Evolutionary conservation across 2,888 invertebrate genomes (phyloP), one percentile per base, ranked within the genome.

Genomic region (Oxyteleia sp.): DNA sequence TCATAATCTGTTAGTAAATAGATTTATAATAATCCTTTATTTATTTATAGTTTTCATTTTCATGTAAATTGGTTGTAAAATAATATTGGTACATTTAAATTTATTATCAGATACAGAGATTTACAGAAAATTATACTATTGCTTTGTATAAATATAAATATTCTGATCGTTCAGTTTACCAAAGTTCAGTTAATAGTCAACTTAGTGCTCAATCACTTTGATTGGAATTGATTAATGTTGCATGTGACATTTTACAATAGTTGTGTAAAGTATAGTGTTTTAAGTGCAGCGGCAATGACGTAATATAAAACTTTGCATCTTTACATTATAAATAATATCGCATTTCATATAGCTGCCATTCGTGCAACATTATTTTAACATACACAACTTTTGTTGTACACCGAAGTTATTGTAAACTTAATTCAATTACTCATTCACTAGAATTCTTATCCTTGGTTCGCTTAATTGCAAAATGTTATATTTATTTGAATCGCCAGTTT

Each of bases 51-150:
- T n/a, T n/a, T n/a, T n/a, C n/a, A n/a, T n/a, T n/a, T n/a, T n/a
- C n/a, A n/a, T n/a, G n/a, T n/a, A n/a, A n/a, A n/a, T n/a, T n/a
- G n/a, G n/a, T n/a, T 26, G 26, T 26, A 26, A 26, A 26, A 26
- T 5, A 87, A 86, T 87, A 86, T 85, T 86, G 79, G 84, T 82
- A 87, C 69, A 32, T 16, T n/a, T n/a, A 18, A 8, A 43, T 43
- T n/a, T 26, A 5, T 26, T 4, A 26, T 26, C 26, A 26, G 26
- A 4, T 4, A 26, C 26, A 26, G 26, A 4, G 26, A 26, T 4
- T 26, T n/a, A n/a, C n/a, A n/a, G n/a, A n/a, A n/a, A 26, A 26
- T 5, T 26, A 26, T 26, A 26, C 26, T 5, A 26, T 5, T 26
- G 26, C 5, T 4, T 5, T 26, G 26, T 26, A 26, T 26, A 7